Conservation (phyloP, 2,888 invertebrate species). For the Abscondita cerata region DNA sequence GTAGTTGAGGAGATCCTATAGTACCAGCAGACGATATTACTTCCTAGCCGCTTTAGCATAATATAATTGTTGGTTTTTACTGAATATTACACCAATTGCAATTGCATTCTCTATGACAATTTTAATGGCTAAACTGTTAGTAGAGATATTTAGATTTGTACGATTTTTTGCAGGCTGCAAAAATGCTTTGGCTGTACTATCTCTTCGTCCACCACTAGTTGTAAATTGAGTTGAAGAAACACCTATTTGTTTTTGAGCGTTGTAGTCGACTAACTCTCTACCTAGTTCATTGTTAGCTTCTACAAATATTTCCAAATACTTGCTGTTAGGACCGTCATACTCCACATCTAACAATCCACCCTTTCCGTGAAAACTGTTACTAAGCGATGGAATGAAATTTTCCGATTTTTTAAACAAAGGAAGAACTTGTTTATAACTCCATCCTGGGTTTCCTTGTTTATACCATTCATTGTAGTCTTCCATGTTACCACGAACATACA, state of each 20-base stretch:
- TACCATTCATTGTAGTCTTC: constrained; percentile 36
- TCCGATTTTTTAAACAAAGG: constrained; percentile 51
- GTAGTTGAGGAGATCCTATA: constrained; percentile 80
- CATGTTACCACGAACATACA: constrained; percentile 37
- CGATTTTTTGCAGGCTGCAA: neutral
- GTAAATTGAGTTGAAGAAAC: constrained; percentile 70
- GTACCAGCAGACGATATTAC: constrained; percentile 79
- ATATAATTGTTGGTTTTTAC: too few species aligned
- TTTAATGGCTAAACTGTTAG: too few species aligned
- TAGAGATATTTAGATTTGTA: neutral
- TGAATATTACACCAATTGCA: constrained; percentile 47
- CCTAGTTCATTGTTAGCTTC: constrained; percentile 72
- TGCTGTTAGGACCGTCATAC: constrained; percentile 63
- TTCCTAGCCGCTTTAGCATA: constrained; percentile 75
- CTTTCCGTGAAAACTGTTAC: constrained; percentile 69
- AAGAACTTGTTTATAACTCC: constrained; percentile 55
- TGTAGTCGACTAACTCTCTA: constrained; percentile 70
- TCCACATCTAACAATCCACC: constrained; percentile 73
- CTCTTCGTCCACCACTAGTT: constrained; percentile 64
- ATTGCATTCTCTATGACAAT: constrained; percentile 55
- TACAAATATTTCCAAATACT: constrained; percentile 66
- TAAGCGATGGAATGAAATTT: constrained; percentile 56
- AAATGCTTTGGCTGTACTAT: constrained; percentile 49
- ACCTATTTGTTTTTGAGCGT: constrained; percentile 66
- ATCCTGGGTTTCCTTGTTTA: constrained; percentile 53